Base-by-base conservation (phyloP, 1,140 invertebrate species). In the Lepidotrigona ventralis region DNA sequence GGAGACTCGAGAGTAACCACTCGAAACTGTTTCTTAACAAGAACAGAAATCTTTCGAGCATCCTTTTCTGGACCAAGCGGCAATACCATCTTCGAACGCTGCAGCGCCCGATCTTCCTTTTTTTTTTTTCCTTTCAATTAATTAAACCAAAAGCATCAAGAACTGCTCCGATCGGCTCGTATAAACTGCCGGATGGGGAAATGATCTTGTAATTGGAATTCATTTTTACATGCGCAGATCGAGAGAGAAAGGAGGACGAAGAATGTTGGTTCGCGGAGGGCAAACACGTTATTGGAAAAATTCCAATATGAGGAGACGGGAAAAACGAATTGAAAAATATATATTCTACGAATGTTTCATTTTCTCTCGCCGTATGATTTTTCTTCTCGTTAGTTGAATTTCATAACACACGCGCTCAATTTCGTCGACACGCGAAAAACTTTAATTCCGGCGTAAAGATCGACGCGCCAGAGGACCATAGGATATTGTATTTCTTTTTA, bases 21-120 rank as follows among this genome's bases (percentile, higher is more conserved):
- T 88, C 82, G 82, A 89, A 89, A 89, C 85, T 88, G 60, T 73
- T 80, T 88, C 29, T 82, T 86, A 88, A 89, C 88, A 86, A 88
- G 88, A 88, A 83, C 81, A 72, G 73, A 86, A 89, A 89, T 89
- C 88, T 85, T 78, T 83, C 73, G 60, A 89, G 87, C 70, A 64
- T 58, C 29, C 66, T 80, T 71, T 23, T 33, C 69, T 46, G 39
- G 54, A 79, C 60, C 33, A 64, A 29, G 15, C 33, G 39, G n/a
- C 60, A 3, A 8, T 58, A 51, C 63, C 26, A 80, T 74, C 71
- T 82, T 85, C 53, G 51, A 73, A 51, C 51, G 58, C 12, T n/a
- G 58, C 23, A n/a, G 12, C 23, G 58, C 58, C n/a, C 58, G 2
- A 8, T 60, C 21, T 19, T 21, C 17, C 8, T 8, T 21, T 19